phyloP scores from a whole-genome alignment of 35 echinoderm and acorn worm genomes.

The Apostichopus parvimensis region DNA sequence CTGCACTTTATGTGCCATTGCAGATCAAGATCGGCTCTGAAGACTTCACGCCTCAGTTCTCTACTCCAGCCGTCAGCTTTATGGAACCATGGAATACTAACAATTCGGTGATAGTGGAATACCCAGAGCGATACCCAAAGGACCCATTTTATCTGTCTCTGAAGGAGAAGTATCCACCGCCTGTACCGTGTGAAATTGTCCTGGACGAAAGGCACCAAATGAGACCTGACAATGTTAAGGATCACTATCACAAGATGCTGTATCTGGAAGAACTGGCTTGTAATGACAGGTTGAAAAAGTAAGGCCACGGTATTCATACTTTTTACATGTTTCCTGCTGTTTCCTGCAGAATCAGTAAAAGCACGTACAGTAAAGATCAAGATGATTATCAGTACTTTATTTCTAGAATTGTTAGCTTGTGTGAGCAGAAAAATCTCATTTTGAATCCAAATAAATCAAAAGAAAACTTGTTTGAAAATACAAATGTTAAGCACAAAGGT shows the following conservation, averaged over 20 bases:
- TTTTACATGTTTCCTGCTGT: no score
- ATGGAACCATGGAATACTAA: not conserved
- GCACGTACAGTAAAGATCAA: no score
- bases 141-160: slow-evolving; percentile 13
- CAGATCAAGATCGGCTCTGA: slow-evolving; percentile 32
- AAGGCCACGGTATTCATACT: not conserved
- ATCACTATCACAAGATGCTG: slow-evolving; percentile 50
- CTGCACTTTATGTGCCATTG: slow-evolving; percentile 21
- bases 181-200: not conserved
- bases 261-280: slow-evolving; percentile 42
- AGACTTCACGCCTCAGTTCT: slow-evolving; percentile 6
- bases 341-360: no score
- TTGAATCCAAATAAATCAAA: no score
- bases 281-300: slow-evolving; percentile 51
- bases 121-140: not conserved
- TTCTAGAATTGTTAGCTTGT: no score
- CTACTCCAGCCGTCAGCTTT: not conserved
- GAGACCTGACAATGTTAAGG: not conserved
- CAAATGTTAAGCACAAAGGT: no score
- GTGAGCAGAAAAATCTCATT: no score
- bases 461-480: no score
- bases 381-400: no score
- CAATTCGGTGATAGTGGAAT: slow-evolving; percentile 36
- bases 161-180: slow-evolving; percentile 27
- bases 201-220: slow-evolving; percentile 7